phyloP scores from a whole-genome alignment of 2,113 vertebrate species.

The Psammodynastes pulverulentus region DNA sequence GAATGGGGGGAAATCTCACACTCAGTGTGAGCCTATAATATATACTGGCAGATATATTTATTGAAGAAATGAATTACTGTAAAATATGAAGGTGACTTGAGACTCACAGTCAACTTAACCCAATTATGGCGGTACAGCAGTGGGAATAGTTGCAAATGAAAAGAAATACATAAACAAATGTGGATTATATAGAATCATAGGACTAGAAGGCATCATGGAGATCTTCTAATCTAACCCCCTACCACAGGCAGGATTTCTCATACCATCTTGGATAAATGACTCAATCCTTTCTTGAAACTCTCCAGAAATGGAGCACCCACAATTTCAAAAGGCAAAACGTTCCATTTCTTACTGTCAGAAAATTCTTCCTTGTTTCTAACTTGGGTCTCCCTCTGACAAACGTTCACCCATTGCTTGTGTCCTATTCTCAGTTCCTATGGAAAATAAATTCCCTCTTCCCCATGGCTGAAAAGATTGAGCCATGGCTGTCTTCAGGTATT shows the following conservation, averaged over 20 bases:
- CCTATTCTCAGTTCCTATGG: not conserved
- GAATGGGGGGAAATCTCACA: slow-evolving; percentile 10
- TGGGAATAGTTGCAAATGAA: not conserved
- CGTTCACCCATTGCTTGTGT: not conserved
- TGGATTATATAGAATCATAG: not conserved
- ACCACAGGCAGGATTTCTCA: not conserved
- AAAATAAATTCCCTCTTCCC: not conserved
- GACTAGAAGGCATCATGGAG: not conserved
- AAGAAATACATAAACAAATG: not conserved
- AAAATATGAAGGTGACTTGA: slow-evolving; percentile 9
- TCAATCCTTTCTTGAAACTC: not conserved
- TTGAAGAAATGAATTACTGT: slow-evolving; percentile 21
- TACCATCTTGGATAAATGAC: not conserved
- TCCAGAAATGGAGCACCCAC: not conserved
- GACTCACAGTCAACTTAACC: not conserved
- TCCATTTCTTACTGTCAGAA: not conserved
- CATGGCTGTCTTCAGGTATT: not conserved
- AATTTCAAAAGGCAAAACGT: not conserved
- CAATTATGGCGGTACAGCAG: not conserved
- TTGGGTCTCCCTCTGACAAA: not conserved
- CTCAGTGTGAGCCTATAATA: slow-evolving; percentile 31
- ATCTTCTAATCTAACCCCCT: not conserved
- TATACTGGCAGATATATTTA: slow-evolving; percentile 29
- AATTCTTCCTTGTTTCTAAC: not conserved
- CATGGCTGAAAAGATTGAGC: no score